Conservation (phyloP, 2,888 invertebrate genomes). For the Ectemnius lituratus region DNA sequence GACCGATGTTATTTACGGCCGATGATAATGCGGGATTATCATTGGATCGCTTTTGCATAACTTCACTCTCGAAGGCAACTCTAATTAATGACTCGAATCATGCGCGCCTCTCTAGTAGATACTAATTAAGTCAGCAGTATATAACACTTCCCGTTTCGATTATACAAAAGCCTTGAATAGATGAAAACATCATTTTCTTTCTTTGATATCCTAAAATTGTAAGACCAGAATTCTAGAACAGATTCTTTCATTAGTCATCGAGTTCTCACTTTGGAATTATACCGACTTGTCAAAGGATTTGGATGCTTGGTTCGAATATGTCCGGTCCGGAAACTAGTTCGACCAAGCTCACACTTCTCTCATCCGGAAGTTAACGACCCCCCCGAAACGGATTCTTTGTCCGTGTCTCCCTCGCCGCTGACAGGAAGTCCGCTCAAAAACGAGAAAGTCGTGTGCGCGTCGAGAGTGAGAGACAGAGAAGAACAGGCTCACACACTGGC, state of each 20-base stretch:
- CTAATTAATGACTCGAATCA: background rate
- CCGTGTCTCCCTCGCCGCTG: constrained; percentile 13
- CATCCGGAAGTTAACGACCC: constrained; percentile 58
- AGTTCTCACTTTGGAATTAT: background rate
- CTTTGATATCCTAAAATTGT: background rate
- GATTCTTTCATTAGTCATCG: background rate
- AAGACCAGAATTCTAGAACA: background rate
- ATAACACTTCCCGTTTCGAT: too few relatives aligned
- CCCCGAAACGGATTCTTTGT: constrained; percentile 24
- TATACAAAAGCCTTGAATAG: background rate
- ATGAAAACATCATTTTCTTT: background rate
- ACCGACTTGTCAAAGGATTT: constrained; percentile 50
- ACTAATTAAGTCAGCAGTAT: too few relatives aligned
- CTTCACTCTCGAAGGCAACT: background rate
- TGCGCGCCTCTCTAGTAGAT: too few relatives aligned
- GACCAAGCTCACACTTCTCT: constrained; percentile 44
- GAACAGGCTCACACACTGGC: background rate
- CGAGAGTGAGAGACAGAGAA: background rate
- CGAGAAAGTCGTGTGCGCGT: constrained; percentile 42
- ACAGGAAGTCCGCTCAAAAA: constrained; percentile 41
- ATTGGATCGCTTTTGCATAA: background rate
- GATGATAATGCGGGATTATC: constrained; percentile 13
- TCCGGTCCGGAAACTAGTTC: constrained; percentile 63
- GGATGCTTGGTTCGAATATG: constrained; percentile 59
- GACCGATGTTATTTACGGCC: constrained; percentile 22